These are phyloP conservation scores for Columba janthina DNA, from an alignment of 2,113 vertebrate species.

Conservation along the genomic window DNA sequence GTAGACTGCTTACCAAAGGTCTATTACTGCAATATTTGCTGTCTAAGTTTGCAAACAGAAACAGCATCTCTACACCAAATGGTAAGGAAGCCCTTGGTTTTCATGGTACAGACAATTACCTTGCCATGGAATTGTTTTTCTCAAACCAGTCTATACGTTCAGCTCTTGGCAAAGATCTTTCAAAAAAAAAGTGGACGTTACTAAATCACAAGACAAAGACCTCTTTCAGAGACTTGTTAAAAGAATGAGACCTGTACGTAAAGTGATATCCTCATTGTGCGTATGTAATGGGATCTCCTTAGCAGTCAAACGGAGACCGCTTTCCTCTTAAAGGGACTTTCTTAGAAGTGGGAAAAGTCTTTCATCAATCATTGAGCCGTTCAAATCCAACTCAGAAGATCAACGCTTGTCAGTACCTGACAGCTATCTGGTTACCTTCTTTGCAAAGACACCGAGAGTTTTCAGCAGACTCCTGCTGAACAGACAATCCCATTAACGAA, in stretches of 20 bases:
- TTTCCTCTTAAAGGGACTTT: slow-evolving; percentile 35
- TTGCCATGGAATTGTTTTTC: not conserved
- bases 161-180: not conserved
- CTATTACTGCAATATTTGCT: not conserved
- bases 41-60: not conserved
- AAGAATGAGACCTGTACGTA: slow-evolving; percentile 42
- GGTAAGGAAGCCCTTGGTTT: not conserved
- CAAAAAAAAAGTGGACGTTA: not conserved
- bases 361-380: accelerated
- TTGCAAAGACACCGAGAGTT: not conserved
- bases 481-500: slow-evolving; percentile 21
- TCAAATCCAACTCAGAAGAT: slow-evolving; percentile 15
- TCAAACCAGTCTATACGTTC: not conserved
- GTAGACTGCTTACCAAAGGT: not conserved
- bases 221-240: slow-evolving; percentile 35
- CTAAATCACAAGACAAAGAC: slow-evolving; percentile 43
- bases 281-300: slow-evolving; percentile 22
- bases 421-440: not conserved
- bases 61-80: not conserved
- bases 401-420: not conserved
- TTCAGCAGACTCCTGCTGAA: not conserved
- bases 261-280: slow-evolving; percentile 52
- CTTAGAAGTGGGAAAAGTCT: slow-evolving; percentile 2
- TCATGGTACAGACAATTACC: not conserved
- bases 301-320: not conserved